phyloP scores from a whole-genome alignment of 2,888 invertebrate species.

The Macrophya alboannulata region DNA sequence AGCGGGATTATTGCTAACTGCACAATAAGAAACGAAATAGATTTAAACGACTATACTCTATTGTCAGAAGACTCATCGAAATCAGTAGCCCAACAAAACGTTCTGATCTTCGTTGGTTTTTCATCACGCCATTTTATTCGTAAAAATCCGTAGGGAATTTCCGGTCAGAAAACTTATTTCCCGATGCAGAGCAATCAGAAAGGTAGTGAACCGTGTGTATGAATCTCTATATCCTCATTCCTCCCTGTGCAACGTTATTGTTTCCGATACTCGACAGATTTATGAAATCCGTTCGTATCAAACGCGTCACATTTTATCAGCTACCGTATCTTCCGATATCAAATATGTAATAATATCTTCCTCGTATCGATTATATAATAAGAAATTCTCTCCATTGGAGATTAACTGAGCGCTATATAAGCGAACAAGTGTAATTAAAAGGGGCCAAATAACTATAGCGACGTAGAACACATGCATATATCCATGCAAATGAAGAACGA shows the following conservation, averaged over 20 bases:
- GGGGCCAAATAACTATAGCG: constrained; percentile 23
- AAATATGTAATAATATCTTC: no score
- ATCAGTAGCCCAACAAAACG: constrained; percentile 20
- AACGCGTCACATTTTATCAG: neutral
- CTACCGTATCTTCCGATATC: constrained; percentile 1
- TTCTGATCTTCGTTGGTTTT: constrained; percentile 15
- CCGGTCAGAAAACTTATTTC: neutral
- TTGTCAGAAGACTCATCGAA: constrained; percentile 34
- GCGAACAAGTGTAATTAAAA: constrained; percentile 45
- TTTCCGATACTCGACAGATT: neutral
- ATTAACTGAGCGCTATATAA: neutral
- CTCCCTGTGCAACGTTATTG: neutral
- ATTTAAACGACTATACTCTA: constrained; percentile 2
- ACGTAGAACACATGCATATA: constrained; percentile 28
- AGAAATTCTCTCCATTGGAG: neutral
- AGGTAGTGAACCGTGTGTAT: neutral
- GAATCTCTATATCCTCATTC: constrained; percentile 6
- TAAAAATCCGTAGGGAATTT: neutral
- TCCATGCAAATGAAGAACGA: constrained; percentile 62
- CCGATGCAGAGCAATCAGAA: neutral
- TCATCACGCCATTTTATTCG: neutral
- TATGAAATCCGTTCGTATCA: neutral
- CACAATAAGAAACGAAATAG: constrained; percentile 12
- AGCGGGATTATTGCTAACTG: neutral
- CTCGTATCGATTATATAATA: neutral